phyloP scores from a whole-genome alignment of 2,888 invertebrate genomes.

The Willowsia nigromaculata region DNA sequence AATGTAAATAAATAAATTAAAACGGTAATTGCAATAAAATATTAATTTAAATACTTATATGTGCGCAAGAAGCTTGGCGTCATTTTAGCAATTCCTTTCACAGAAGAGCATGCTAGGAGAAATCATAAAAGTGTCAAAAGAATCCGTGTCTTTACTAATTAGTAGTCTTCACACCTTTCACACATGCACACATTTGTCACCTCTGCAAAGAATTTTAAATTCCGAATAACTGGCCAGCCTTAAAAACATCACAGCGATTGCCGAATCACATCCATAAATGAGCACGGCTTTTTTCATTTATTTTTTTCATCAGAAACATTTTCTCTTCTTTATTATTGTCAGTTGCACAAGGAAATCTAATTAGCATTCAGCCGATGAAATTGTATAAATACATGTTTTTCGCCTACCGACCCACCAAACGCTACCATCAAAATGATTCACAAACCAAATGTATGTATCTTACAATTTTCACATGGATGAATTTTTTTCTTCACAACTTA shows the following conservation, averaged over 20 bases:
- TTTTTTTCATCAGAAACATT: background rate
- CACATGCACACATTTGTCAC: background rate
- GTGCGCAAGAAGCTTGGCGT: background rate
- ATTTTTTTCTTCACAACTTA: background rate
- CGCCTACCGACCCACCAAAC: conserved; percentile 6
- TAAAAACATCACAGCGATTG: background rate
- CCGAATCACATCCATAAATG: background rate
- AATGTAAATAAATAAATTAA: conserved; percentile 42
- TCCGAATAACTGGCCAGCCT: background rate
- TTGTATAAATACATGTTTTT: background rate
- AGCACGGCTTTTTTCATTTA: background rate
- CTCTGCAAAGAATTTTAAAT: background rate
- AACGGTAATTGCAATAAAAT: conserved; percentile 9
- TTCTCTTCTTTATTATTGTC: background rate
- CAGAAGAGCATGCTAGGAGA: background rate
- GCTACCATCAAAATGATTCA: background rate
- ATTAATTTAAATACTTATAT: conserved; percentile 19
- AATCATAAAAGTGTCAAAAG: conserved; percentile 59
- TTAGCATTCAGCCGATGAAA: conserved; percentile 52
- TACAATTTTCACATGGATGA: background rate
- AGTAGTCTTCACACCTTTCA: conserved; percentile 60
- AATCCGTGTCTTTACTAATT: conserved; percentile 55
- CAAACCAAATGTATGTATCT: background rate
- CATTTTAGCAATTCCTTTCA: background rate
- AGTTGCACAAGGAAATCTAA: conserved; percentile 19